These are phyloP conservation scores for Hydroisotoma schaefferi DNA, from an alignment of 2,888 invertebrate genomes.

Conservation along the genomic window DNA sequence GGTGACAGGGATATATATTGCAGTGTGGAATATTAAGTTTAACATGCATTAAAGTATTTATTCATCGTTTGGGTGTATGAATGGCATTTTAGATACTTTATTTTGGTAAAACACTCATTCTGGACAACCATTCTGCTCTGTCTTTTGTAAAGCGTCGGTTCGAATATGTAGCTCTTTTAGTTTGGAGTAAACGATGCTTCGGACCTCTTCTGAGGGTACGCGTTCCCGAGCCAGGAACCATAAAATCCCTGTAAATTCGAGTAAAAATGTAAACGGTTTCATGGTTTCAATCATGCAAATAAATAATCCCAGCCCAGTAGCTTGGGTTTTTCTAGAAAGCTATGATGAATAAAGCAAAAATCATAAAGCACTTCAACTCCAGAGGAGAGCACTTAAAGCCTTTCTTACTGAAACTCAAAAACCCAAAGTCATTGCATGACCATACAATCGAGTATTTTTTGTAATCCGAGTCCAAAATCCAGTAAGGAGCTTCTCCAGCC, in stretches of 20 bases:
- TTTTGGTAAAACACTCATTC: no score
- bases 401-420: slow-evolving; percentile 25
- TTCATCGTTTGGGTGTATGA: no score
- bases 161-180: slow-evolving; percentile 20
- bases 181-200: slow-evolving; percentile 15
- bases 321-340: neutral
- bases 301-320: neutral
- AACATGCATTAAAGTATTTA: no score
- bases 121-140: slow-evolving; percentile 5
- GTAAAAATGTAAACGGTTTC: neutral
- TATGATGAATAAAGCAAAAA: neutral
- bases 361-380: neutral
- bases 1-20: no score
- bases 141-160: slow-evolving; percentile 16
- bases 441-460: slow-evolving; percentile 42
- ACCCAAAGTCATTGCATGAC: slow-evolving; percentile 32
- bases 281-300: neutral
- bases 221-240: slow-evolving; percentile 30
- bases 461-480: slow-evolving; percentile 46
- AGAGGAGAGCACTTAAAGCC: neutral
- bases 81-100: no score
- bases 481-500: slow-evolving; percentile 33
- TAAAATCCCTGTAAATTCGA: slow-evolving; percentile 18
- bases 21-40: no score
- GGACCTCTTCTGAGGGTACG: slow-evolving; percentile 15